Evolutionary conservation across 2,888 invertebrate species (phyloP), one percentile per base, ranked within the genome.

Genomic region (Sphaeridia pumilis): DNA sequence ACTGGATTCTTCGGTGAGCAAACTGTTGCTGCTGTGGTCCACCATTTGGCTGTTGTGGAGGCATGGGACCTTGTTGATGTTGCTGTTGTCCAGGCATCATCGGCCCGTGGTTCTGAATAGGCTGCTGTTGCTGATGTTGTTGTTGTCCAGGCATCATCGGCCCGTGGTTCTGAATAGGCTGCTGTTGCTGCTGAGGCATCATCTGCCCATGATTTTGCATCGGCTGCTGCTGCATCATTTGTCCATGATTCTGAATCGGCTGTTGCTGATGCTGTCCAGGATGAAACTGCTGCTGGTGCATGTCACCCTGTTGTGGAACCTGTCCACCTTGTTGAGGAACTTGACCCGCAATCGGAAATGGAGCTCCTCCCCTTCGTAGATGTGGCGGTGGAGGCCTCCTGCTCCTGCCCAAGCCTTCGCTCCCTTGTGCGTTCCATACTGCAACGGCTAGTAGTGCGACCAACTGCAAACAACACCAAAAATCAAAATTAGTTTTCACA

Each of bases 301-400:
- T n/a, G 26, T 21, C 21, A 5, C 35, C 38, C n/a, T 48, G 36
- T 28, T 21, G 7, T 10, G 31, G 31, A 14, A 31, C n/a, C 42
- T 38, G 46, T 14, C 27, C 35, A 10, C 21, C 10, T 20, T 27
- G 34, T 24, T 20, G 43, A 20, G n/a, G 44, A 17, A 28, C 21
- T 4, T n/a, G 25, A 24, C 10, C 24, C 17, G 44, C 50, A 4
- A 50, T 50, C 2, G 50, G 50, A 35, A 44, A 50, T 5, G 50
- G 31, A 24, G 50, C n/a, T 7, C 50, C 50, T 7, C 50, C 50
- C n/a, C 50, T 3, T 10, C 50, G 31, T 12, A 50, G 28, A 20
- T 43, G 50, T 7, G 50, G 50, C 10, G 28, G 50, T 17, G 46
- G 51, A 3, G 52, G 52, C 12, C 46, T 45, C 12, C 52, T 14